Evolutionary conservation across 2,888 invertebrate species (phyloP).

Genomic region (Agonopterix alstromeriana): DNA sequence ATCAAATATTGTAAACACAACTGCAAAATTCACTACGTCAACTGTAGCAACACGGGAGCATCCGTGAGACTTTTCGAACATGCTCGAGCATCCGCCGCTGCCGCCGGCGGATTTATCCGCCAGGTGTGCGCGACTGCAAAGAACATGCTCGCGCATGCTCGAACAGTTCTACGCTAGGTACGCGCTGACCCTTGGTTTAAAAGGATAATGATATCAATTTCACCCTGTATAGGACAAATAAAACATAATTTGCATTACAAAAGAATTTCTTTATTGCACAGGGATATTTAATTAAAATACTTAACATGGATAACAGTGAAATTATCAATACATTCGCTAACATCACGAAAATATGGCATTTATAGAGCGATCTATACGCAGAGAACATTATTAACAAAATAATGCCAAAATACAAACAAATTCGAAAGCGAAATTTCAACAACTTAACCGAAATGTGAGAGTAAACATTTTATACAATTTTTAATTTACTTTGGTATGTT

Average conservation of each 20-base stretch:
- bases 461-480: conserved; percentile 13
- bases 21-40: too few species aligned
- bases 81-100: too few species aligned
- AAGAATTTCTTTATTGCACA: conserved; percentile 59
- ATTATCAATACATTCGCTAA: conserved; percentile 23
- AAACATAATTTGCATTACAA: conserved; percentile 22
- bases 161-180: too few species aligned
- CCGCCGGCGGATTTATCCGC: too few species aligned
- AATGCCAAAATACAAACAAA: not conserved
- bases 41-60: too few species aligned
- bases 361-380: not conserved
- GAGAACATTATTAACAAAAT: not conserved
- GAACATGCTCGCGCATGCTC: too few species aligned
- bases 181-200: too few species aligned
- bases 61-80: too few species aligned
- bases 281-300: conserved; percentile 57
- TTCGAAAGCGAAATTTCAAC: not conserved
- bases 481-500: conserved; percentile 13
- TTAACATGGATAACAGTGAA: conserved; percentile 40
- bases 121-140: too few species aligned
- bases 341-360: conserved; percentile 22
- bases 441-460: conserved; percentile 10
- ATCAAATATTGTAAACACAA: too few species aligned
- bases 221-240: not conserved
- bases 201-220: too few species aligned